Evolutionary conservation across 1,140 invertebrate species (phyloP).

Genomic region (Lepidurus apus): DNA sequence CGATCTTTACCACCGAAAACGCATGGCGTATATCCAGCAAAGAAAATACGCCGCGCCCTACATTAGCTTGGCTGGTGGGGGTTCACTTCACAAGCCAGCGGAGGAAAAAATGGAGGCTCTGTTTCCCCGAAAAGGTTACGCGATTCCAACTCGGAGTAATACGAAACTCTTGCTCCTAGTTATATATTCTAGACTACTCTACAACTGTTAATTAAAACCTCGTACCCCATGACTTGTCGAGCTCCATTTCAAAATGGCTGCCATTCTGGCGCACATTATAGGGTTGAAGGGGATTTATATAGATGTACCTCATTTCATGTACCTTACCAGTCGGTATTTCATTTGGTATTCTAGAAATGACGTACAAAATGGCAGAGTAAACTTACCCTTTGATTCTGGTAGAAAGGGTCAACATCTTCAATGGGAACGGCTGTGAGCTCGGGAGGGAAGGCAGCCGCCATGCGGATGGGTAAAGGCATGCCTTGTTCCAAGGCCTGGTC

Average conservation of each 20-base stretch:
- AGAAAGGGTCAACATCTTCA: conserved; percentile 91
- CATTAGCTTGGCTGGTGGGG: neutral
- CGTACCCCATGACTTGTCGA: too few species aligned
- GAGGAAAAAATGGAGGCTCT: neutral
- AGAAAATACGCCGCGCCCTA: neutral
- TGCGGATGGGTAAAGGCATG: conserved; percentile 76
- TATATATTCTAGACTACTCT: too few species aligned
- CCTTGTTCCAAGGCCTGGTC: conserved; percentile 89
- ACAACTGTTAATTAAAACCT: too few species aligned
- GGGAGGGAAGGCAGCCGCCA: conserved; percentile 82
- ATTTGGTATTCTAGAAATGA: too few species aligned
- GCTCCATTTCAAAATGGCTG: too few species aligned
- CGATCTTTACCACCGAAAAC: conserved; percentile 9
- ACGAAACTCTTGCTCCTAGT: too few species aligned
- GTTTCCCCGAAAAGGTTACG: neutral
- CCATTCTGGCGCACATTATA: too few species aligned
- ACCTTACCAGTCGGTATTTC: too few species aligned
- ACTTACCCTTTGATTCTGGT: conserved; percentile 82
- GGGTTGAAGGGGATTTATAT: too few species aligned
- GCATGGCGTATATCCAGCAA: neutral
- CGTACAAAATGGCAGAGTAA: neutral
- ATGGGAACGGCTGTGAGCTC: conserved; percentile 87
- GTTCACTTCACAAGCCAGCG: neutral
- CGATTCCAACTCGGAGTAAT: neutral
- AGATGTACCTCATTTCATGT: too few species aligned